Base-by-base conservation (phyloP, 2,888 invertebrate genomes). In the Sphecodes monilicornis region DNA sequence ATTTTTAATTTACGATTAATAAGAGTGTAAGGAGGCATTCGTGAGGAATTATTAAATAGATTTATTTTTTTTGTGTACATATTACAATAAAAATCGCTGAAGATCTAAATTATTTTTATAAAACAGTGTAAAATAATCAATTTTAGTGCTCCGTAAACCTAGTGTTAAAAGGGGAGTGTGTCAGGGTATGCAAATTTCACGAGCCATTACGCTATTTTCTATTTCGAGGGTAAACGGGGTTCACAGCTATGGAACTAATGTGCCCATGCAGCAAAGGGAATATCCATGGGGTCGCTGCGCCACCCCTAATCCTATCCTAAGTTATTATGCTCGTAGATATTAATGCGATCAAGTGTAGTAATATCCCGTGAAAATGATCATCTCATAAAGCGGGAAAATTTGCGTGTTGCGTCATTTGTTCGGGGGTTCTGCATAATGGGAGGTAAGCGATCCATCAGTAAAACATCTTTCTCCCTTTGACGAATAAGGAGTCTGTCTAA, bases 331-430 rank as follows among this genome's bases (percentile, higher is more conserved):
- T 36, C 72, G 66, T 29, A 50, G 26, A 75, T 80, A 78, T 88
- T 83, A 84, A 85, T 78, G 76, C 86, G 90, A 90, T 90, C 90
- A 80, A 86, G 82, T 89, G 90, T 86, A 89, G 80, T 88, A 89
- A 90, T 89, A 82, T 72, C 50, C 85, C 90, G 80, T 89, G 89
- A 88, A 90, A 86, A 80, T 85, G 86, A 76, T 72, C 76, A 84
- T 73, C 32, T 85, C 84, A 64, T 85, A 66, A 85, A 86, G 69
- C 75, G 75, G 64, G 82, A 72, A 84, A 88, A 85, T 88, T 87
- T 69, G 68, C 60, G 76, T 41, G 39, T 68, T 60, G 76, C 81
- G 76, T 80, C 85, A 80, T 86, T 86, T 83, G 46, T 77, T 22
- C 36, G 64, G 11, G 32, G 46, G 46, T 57, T 22, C 29, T 13